These are phyloP conservation scores for Gasterosteus aculeatus DNA, from an alignment of 2,113 vertebrate genomes.

Conservation along the genomic window DNA sequence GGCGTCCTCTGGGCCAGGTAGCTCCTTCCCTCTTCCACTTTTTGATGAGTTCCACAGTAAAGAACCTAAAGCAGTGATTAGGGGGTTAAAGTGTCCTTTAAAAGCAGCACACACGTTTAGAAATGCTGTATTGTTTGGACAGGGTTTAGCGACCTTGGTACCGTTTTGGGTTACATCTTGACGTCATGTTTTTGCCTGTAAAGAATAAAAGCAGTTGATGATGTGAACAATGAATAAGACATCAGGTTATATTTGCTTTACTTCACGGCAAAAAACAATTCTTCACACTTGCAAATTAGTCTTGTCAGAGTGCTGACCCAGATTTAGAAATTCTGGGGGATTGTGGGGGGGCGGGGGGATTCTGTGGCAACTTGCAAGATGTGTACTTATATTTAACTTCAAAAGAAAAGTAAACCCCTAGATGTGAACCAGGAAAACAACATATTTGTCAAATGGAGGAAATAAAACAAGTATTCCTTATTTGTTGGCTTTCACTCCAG, in stretches of 20 bases:
- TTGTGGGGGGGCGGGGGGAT: neutral
- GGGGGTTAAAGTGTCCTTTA: too few species aligned
- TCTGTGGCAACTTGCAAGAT: neutral
- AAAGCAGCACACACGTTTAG: too few species aligned
- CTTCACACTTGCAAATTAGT: neutral
- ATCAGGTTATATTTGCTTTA: neutral
- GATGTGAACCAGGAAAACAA: neutral
- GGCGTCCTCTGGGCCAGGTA: too few species aligned
- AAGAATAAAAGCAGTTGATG: neutral
- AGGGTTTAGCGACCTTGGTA: neutral
- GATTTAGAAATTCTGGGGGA: neutral
- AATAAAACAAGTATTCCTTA: neutral
- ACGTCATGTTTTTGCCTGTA: neutral
- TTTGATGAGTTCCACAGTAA: too few species aligned
- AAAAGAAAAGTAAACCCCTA: neutral
- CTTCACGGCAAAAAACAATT: neutral
- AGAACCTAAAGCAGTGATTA: too few species aligned
- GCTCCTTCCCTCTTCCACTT: too few species aligned
- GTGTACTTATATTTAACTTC: neutral
- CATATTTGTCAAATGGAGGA: neutral
- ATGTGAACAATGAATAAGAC: too few species aligned
- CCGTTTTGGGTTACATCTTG: neutral
- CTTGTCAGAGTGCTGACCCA: constrained; percentile 3
- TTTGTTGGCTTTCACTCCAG: too few species aligned
- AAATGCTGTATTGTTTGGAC: neutral